Evolutionary conservation across 2,113 vertebrate species (phyloP).

Genomic region (Crypturellus undulatus): DNA sequence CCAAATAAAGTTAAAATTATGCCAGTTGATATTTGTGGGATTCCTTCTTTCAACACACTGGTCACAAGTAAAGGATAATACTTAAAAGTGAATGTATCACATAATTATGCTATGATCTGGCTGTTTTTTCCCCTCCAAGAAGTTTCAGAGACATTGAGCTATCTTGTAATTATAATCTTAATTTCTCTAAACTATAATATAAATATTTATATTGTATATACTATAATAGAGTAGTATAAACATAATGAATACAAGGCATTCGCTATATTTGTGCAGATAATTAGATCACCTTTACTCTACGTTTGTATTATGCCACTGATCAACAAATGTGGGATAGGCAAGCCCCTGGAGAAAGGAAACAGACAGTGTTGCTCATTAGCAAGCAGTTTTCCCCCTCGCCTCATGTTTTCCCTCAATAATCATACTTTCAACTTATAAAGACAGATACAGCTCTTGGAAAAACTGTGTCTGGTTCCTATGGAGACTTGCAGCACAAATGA

Average conservation of each 20-base stretch:
- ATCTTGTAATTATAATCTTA: background rate
- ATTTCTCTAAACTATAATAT: background rate
- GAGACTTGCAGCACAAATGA: background rate
- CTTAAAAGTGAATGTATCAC: background rate
- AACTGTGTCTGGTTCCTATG: background rate
- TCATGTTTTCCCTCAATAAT: background rate
- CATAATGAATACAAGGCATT: background rate
- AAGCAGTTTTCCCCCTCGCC: background rate
- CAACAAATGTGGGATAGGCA: background rate
- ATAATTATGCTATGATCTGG: too few relatives aligned
- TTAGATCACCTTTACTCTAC: background rate
- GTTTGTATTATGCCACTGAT: background rate
- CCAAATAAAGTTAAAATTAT: background rate
- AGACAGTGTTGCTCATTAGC: background rate
- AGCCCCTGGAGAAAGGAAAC: background rate
- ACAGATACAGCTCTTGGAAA: background rate
- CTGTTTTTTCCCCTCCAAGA: background rate
- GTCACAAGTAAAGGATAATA: background rate
- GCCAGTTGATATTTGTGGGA: fast-evolving
- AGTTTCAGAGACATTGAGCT: background rate
- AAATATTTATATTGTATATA: background rate
- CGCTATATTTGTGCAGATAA: background rate
- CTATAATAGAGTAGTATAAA: background rate
- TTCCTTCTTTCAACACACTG: background rate
- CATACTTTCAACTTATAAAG: background rate